These are phyloP conservation scores for Conopomorpha cramerella DNA, from an alignment of 1,140 invertebrate genomes.

Conservation along the genomic window DNA sequence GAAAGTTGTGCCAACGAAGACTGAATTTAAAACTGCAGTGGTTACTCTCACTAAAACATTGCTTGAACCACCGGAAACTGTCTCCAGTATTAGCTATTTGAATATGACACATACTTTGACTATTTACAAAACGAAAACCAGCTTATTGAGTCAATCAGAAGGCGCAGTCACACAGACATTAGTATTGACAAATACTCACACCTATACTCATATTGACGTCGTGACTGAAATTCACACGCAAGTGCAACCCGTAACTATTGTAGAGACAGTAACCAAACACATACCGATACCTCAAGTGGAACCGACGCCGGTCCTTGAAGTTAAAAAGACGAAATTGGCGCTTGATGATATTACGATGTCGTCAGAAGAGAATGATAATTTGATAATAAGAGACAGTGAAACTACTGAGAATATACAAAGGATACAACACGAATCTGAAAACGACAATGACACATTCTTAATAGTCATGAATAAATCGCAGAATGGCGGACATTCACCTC, in stretches of 20 bases:
- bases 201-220: constrained; percentile 77
- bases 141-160: constrained; percentile 68
- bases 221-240: constrained; percentile 77
- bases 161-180: constrained; percentile 74
- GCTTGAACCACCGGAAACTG: constrained; percentile 44
- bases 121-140: constrained; percentile 78
- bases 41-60: constrained; percentile 55
- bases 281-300: constrained; percentile 48
- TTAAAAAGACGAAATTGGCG: constrained; percentile 31
- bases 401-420: constrained; percentile 46
- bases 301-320: constrained; percentile 36
- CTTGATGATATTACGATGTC: constrained; percentile 51
- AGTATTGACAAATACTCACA: constrained; percentile 75
- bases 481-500: constrained; percentile 50
- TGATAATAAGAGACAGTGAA: constrained; percentile 41
- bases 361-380: constrained; percentile 51
- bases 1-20: constrained; percentile 42
- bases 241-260: constrained; percentile 72
- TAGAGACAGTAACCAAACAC: constrained; percentile 72
- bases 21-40: constrained; percentile 45
- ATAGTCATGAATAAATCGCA: constrained; percentile 60
- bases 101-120: constrained; percentile 74
- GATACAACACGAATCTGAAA: constrained; percentile 36
- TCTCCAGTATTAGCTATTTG: constrained; percentile 64
- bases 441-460: constrained; percentile 56